phyloP scores from a whole-genome alignment of 2,113 vertebrate genomes.

The Tachycineta bicolor region DNA sequence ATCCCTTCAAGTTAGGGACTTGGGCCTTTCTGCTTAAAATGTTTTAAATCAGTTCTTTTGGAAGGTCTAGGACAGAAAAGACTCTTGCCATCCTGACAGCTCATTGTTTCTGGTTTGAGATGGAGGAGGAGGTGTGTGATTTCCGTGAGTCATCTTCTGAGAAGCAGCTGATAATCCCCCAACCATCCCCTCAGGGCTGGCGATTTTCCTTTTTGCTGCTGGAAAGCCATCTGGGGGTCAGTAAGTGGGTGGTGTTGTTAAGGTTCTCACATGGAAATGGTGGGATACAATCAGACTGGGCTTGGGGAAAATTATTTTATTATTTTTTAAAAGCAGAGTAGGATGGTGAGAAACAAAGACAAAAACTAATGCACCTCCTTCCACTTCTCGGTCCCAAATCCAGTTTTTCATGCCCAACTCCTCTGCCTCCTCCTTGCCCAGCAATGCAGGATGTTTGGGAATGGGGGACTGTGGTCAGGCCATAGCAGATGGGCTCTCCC shows the following conservation, averaged over 20 bases:
- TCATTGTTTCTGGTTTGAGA: background rate
- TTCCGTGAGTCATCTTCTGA: background rate
- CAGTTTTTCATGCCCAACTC: background rate
- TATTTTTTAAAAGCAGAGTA: background rate
- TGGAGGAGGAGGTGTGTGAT: background rate
- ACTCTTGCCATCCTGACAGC: background rate
- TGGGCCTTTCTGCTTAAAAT: background rate
- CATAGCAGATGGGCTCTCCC: rapidly evolving
- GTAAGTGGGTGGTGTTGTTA: background rate
- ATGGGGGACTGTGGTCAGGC: background rate
- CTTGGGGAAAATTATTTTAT: background rate
- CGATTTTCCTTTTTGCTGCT: background rate
- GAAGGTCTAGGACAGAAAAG: background rate
- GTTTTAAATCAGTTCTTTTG: background rate
- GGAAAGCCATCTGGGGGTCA: background rate
- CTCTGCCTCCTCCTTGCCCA: background rate
- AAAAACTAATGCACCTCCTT: background rate
- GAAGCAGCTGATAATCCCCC: background rate
- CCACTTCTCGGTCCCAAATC: background rate
- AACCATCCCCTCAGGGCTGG: background rate
- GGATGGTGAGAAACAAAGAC: background rate
- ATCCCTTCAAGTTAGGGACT: background rate
- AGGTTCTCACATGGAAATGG: background rate
- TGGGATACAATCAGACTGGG: background rate
- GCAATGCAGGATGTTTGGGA: background rate